A percentile compares a stretch with the other conserved stretches of the same genome.
phyloP scores from a whole-genome alignment of 2,888 invertebrate species.

The Tetranychus piercei region DNA sequence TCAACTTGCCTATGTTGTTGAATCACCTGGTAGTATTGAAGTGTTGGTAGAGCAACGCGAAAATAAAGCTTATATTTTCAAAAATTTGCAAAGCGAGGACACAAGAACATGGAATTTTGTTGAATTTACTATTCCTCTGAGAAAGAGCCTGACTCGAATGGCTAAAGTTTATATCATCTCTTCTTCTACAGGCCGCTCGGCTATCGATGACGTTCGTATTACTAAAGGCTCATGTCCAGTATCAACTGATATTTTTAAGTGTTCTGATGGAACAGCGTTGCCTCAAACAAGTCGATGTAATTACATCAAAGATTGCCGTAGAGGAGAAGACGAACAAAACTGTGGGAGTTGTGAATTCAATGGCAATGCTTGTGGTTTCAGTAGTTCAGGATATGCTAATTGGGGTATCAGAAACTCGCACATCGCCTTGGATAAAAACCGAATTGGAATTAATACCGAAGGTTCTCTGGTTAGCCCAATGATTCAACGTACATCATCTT shows the following conservation, averaged over 20 bases:
- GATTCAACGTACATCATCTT: not conserved
- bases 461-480: not conserved
- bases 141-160: not conserved
- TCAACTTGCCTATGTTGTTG: not conserved
- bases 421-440: not conserved
- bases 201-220: not conserved
- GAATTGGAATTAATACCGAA: not conserved
- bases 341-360: not conserved
- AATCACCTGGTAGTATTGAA: not conserved
- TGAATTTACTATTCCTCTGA: not conserved
- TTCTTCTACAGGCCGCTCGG: not conserved
- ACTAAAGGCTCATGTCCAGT: not conserved
- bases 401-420: not conserved
- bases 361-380: not conserved
- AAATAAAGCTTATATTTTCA: not conserved
- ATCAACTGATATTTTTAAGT: not conserved
- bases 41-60: not conserved
- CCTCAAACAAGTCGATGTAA: not conserved
- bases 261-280: not conserved
- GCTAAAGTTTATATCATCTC: not conserved
- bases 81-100: not conserved
- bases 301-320: not conserved
- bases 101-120: not conserved
- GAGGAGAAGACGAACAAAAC: not conserved
- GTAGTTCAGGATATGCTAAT: not conserved